These are phyloP conservation scores for Falco naumanni DNA, from an alignment of 2,797 vertebrate genomes.

Conservation along the genomic window DNA sequence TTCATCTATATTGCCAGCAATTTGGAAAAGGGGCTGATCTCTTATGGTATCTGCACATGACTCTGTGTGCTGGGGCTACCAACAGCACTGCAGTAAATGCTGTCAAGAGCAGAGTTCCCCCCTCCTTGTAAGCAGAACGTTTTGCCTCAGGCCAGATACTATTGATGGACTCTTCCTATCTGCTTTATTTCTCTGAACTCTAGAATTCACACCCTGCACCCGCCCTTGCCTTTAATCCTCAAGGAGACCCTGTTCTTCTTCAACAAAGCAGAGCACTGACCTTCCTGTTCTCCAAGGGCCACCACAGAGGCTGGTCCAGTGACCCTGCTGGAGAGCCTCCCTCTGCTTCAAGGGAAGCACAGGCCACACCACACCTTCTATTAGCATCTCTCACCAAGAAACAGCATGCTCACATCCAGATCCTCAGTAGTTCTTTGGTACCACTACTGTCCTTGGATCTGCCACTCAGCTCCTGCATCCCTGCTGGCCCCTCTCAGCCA, in stretches of 20 bases:
- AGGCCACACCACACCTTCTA: rapidly evolving
- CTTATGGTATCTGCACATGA: not conserved
- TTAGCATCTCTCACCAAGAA: not conserved
- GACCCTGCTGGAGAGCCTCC: not conserved
- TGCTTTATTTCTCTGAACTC: not conserved
- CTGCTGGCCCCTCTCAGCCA: not conserved
- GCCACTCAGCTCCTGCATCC: not conserved
- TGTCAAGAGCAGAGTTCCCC: not conserved
- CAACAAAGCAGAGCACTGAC: not conserved
- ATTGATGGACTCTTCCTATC: not conserved
- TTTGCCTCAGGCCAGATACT: not conserved
- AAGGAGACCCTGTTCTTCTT: not conserved
- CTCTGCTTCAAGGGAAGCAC: not conserved
- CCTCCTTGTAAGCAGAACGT: not conserved
- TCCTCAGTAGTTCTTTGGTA: not conserved
- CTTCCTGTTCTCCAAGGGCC: not conserved
- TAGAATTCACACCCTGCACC: not conserved
- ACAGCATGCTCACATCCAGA: not conserved
- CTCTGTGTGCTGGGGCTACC: not conserved
- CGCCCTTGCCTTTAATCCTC: not conserved
- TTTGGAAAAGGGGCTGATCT: not conserved
- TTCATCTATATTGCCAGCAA: not conserved
- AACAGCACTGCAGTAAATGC: not conserved
- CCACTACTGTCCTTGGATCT: not conserved
- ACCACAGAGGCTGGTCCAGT: rapidly evolving